Base-by-base conservation (phyloP, 2,888 invertebrate species). In the Tuberolachnus salignus region DNA sequence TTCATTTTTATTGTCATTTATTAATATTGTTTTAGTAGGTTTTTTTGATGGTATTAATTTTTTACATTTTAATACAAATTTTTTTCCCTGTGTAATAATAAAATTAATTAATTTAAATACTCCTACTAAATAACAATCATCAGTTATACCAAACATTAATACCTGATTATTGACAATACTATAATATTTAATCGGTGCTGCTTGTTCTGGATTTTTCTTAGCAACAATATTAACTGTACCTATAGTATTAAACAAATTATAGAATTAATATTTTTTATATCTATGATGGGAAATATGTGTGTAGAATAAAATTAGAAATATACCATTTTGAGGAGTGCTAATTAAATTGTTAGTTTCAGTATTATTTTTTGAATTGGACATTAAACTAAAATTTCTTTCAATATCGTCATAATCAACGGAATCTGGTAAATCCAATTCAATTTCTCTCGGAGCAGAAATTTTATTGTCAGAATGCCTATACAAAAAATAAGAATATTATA, bases 401-500 rank as follows among this genome's bases (percentile, higher is more conserved):
- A 73, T 51, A 6, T 34, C 19, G 8, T 42, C 21, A 53, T 16
- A 73, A 1, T 73, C 34, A 42, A 51, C 63, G 42, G 8, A 63
- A 21, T 73, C 51, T 51, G 53, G 51, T 11, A 63, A 21, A 73
- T 73, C 63, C n/a, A 73, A 16, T 63, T 14, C 63, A 49, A 73
- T 63, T n/a, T 63, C 51, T 51, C 51, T 51, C 51, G 61, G 61
- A 51, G 19, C 16, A 42, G 73, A 53, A 53, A 73, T n/a, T 61
- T 34, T 11, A 21, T 63, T 16, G 6, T 46, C 26, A 13, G 21
- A 73, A 73, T 21, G 8, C 26, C 72, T 73, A 53, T 8, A 63
- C 63, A 63, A 63, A n/a, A 49, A 51, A 34, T 53, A 51, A 42
- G 11, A 23, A 16, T 23, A 42, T 21, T 49, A 34, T 51, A 11